These are phyloP conservation scores for Bombyx huttoni DNA, from an alignment of 2,888 invertebrate species.

Conservation along the genomic window DNA sequence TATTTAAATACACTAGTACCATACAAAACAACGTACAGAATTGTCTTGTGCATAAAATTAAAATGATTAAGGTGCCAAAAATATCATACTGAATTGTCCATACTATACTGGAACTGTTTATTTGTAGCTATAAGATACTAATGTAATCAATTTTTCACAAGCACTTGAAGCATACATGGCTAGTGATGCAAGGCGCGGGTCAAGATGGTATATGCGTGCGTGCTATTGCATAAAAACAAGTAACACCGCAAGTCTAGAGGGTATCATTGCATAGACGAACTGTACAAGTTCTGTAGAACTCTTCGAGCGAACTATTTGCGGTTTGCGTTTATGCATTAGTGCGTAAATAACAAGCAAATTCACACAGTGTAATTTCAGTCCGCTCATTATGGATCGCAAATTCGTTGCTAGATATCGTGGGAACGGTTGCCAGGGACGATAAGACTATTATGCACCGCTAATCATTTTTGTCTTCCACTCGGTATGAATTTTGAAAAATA, in stretches of 20 bases:
- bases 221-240: slow-evolving; percentile 11
- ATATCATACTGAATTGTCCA: too few relatives aligned
- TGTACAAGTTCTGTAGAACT: slow-evolving; percentile 8
- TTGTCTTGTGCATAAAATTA: not conserved
- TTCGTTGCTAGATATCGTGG: slow-evolving; percentile 39
- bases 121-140: too few relatives aligned
- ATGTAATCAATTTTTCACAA: not conserved
- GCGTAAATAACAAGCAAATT: slow-evolving; percentile 50
- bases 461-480: too few relatives aligned
- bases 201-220: not conserved
- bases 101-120: too few relatives aligned
- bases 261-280: slow-evolving; percentile 2
- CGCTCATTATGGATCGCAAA: slow-evolving; percentile 46
- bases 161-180: not conserved
- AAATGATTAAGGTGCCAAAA: not conserved
- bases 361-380: slow-evolving; percentile 39
- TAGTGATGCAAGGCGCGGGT: not conserved
- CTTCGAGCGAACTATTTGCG: slow-evolving; percentile 33
- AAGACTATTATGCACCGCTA: too few relatives aligned
- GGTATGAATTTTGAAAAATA: too few relatives aligned
- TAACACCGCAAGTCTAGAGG: slow-evolving; percentile 2
- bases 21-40: not conserved
- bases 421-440: slow-evolving; percentile 30
- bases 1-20: slow-evolving; percentile 1
- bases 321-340: slow-evolving; percentile 46